Conservation (phyloP, 2,797 vertebrate genomes). For the Bradypodion ventrale region DNA sequence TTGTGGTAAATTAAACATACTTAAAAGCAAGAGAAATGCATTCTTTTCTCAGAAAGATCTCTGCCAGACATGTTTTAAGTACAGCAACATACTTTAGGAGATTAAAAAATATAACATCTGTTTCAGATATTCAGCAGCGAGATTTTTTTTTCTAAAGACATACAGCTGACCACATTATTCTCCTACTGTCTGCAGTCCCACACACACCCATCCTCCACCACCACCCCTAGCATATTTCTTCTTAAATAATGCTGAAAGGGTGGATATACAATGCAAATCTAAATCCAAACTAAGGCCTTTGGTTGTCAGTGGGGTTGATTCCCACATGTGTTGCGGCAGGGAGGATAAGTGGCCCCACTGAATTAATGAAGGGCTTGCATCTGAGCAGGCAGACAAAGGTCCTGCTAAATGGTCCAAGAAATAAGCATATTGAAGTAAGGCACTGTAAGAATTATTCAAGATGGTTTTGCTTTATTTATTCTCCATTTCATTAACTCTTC, state of each 20-base stretch:
- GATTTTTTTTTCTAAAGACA: slow-evolving; percentile 56
- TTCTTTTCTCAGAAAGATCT: not conserved
- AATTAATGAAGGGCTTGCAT: not conserved
- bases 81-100: slow-evolving; percentile 36
- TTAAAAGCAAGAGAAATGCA: slow-evolving; percentile 30
- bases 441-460: slow-evolving; percentile 35
- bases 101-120: slow-evolving; percentile 37
- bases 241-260: slow-evolving; percentile 62
- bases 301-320: not conserved
- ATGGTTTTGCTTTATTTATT: not conserved
- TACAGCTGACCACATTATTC: slow-evolving; percentile 10
- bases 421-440: slow-evolving; percentile 54
- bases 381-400: not conserved
- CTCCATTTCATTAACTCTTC: slow-evolving; percentile 8
- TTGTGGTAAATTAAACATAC: slow-evolving; percentile 38
- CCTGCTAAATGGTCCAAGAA: slow-evolving; percentile 20
- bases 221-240: slow-evolving; percentile 38
- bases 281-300: not conserved
- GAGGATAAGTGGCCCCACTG: not conserved
- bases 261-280: slow-evolving; percentile 43
- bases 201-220: too few relatives aligned
- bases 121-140: slow-evolving; percentile 44
- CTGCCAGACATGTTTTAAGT: not conserved
- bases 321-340: not conserved
- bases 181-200: slow-evolving; percentile 52